Evolutionary conservation across 2,797 vertebrate genomes (phyloP), one percentile per base, ranked within the genome.

Genomic region (Alcedo quadribrachys): DNA sequence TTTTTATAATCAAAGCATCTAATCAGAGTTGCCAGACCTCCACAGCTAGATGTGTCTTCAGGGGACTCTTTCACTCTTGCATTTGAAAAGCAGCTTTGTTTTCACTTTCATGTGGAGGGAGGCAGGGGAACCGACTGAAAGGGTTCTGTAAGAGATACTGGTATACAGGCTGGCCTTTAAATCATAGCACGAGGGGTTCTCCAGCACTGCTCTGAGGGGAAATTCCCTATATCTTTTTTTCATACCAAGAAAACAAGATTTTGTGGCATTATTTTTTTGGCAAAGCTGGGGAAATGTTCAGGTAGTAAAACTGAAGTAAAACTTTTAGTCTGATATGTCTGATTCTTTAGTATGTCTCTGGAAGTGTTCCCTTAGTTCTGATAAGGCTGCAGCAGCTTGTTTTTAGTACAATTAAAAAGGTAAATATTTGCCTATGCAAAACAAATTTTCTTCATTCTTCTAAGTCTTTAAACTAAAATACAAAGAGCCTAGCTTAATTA

Each of bases 81-180:
- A 54, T n/a, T 28, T 54, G 67, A 70, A 83, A 40, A 51, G 27
- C 66, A 51, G 7, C n/a, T 83, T 87, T 75, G 17, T 87, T 92
- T 91, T 83, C 10, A 28, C 15, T 43, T 50, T 55, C 2, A 1
- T 6, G 0, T 42, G 2, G 6, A 4, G 10, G 27, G 55, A n/a
- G 9, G 9, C 9, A 6, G 8, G 14, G 9, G 4, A 62, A 12
- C 18, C 25, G 37, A 61, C 8, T 30, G 32, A n/a, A 19, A 74
- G 35, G 21, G 40, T 67, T 6, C 21, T 51, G 3, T 33, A 50
- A 53, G 11, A 68, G 45, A 22, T 8, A 4, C 3, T n/a, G 20
- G 4, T 67, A 5, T 42, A 10, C 22, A 55, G 35, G 11, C 20
- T 45, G 25, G 8, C 11, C 82, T 80, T 60, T 33, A 19, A 84